Evolutionary conservation across 2,797 vertebrate genomes (phyloP).

Genomic region (Hyperoplus lanceolatus): DNA sequence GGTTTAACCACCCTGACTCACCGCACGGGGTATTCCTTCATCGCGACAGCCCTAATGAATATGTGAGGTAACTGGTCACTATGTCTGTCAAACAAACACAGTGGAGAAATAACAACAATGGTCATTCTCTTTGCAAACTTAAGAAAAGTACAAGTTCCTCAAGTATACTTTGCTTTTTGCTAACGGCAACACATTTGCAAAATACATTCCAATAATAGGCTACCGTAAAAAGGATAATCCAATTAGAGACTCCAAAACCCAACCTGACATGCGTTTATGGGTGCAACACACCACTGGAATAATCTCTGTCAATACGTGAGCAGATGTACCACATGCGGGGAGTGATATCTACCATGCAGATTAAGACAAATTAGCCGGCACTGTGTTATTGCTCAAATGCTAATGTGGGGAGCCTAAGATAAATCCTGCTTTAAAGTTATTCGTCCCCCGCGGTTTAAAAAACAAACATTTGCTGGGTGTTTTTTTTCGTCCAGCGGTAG

Average conservation of each 20-base stretch:
- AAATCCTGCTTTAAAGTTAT: slow-evolving; percentile 18
- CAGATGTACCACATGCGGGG: slow-evolving; percentile 16
- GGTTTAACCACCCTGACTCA: too few species aligned
- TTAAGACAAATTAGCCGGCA: slow-evolving; percentile 40
- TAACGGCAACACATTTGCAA: too few species aligned
- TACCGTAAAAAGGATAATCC: slow-evolving; percentile 20
- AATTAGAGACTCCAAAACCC: slow-evolving; percentile 29
- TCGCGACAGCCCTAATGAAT: background rate
- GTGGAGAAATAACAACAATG: background rate
- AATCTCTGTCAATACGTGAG: slow-evolving; percentile 17
- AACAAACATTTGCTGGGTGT: background rate
- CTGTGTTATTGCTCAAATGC: slow-evolving; percentile 12
- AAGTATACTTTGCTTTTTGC: background rate
- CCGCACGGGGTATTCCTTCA: too few species aligned
- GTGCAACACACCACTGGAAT: slow-evolving; percentile 25
- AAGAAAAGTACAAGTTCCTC: background rate
- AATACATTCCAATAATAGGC: slow-evolving; percentile 13
- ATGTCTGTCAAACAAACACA: background rate
- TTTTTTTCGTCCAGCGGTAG: slow-evolving; percentile 4
- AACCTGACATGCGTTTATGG: slow-evolving; percentile 29
- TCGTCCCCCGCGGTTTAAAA: background rate
- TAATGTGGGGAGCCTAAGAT: background rate
- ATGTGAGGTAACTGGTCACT: background rate
- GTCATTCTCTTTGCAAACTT: background rate
- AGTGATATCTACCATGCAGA: slow-evolving; percentile 20